Evolutionary conservation across 1,140 invertebrate genomes (phyloP), one percentile per base, ranked within the genome.

Genomic region (Cotesia typhae): DNA sequence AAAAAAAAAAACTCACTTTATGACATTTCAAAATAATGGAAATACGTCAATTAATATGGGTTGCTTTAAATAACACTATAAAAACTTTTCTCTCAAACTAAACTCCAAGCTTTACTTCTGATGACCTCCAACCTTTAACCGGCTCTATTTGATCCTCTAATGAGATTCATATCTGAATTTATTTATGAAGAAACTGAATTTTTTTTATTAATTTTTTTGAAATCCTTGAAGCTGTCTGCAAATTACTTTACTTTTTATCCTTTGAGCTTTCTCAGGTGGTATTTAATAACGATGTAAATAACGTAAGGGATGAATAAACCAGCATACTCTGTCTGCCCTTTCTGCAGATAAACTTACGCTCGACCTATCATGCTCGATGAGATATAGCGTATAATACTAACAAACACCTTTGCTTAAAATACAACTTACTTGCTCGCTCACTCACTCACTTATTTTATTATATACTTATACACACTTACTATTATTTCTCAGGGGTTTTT

Each of bases 291-390:
- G 35, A 63, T 28, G 41, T 7, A 71, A 64, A 28, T 71, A 64
- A 64, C 53, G 37, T 53, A 64, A 71, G 38, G 69, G 61, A 51
- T 66, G 38, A 28, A 20, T 28, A 9, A 70, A 71, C 14, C 28
- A 37, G 35, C 41, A 37, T 37, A 35, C 28, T 53, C 28, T 53
- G 28, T 67, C 60, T 75, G 73, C 35, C 70, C 73, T 75, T 74
- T 59, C 57, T 17, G 70, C 9, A 6, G 68, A n/a, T n/a, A 6
- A 20, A 72, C 51, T 6, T 59, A 51, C 71, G 47, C 55, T 69
- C 69, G 63, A 70, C 64, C 74, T 70, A 70, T 75, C 71, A 72
- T 63, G 70, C 74, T 75, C 67, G 59, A 75, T 69, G 35, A 72
- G 51, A 70, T 28, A 28, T 28, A 28, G 3, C 28, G 28, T 28